These are phyloP conservation scores for Brienomyrus brachyistius DNA, from an alignment of 2,113 vertebrate species.

Conservation along the genomic window DNA sequence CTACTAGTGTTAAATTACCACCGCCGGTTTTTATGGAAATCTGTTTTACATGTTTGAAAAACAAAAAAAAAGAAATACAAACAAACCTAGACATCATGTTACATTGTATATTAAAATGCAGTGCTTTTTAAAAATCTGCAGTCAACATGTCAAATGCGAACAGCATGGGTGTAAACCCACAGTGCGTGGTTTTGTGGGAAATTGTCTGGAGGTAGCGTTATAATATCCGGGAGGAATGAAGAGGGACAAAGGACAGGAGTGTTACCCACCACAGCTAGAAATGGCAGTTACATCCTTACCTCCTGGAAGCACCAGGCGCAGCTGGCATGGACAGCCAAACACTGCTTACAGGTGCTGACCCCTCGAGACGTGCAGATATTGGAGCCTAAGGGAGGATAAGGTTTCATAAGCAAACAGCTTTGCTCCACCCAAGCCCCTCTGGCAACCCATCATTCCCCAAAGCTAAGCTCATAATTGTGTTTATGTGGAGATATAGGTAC, in stretches of 20 bases:
- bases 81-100: background rate
- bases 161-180: background rate
- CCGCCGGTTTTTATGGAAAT: background rate
- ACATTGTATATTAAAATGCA: background rate
- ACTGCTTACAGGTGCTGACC: constrained; percentile 85
- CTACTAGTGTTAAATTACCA: background rate
- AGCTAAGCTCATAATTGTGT: background rate
- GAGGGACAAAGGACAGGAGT: background rate
- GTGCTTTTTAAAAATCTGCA: background rate
- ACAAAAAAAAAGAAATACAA: background rate
- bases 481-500: background rate
- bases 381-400: constrained; percentile 57
- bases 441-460: background rate
- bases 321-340: constrained; percentile 78
- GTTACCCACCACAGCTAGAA: background rate
- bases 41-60: background rate
- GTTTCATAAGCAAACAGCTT: background rate
- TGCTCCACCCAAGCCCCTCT: background rate
- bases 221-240: background rate
- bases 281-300: constrained; percentile 58
- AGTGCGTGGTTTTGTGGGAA: background rate
- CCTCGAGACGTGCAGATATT: constrained; percentile 87
- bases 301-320: constrained; percentile 88
- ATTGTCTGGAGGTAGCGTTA: background rate
- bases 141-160: background rate